These are phyloP conservation scores for Eriocheir sinensis DNA, from an alignment of 1,140 invertebrate genomes.

Conservation along the genomic window DNA sequence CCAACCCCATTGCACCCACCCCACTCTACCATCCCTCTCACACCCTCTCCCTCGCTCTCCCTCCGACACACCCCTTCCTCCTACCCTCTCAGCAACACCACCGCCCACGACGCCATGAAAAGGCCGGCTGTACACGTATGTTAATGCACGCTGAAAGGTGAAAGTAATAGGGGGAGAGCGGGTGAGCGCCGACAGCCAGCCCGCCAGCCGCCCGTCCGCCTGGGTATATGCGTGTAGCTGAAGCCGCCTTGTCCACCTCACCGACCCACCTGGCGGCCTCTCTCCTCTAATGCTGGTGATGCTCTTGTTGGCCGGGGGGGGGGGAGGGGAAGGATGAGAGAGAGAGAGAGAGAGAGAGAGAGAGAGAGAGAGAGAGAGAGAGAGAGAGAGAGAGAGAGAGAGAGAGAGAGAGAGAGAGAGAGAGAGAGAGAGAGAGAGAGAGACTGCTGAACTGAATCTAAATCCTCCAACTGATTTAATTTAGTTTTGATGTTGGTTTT, in stretches of 20 bases:
- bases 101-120: background rate
- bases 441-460: too few relatives aligned
- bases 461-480: too few relatives aligned
- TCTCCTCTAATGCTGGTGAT: too few relatives aligned
- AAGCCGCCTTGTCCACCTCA: too few relatives aligned
- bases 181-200: too few relatives aligned
- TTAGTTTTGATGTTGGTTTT: too few relatives aligned
- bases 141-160: slow-evolving; percentile 2
- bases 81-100: background rate
- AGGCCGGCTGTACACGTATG: background rate
- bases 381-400: slow-evolving; percentile 1
- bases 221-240: too few relatives aligned
- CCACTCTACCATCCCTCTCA: background rate
- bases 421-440: slow-evolving; percentile 14
- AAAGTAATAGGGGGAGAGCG: background rate
- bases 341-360: background rate
- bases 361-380: background rate
- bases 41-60: background rate
- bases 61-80: too few relatives aligned
- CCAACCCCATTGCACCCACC: too few relatives aligned
- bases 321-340: background rate
- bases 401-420: slow-evolving; percentile 14
- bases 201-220: too few relatives aligned
- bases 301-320: too few relatives aligned
- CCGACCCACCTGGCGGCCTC: too few relatives aligned